These are phyloP conservation scores for Aphyosemion australe DNA, from an alignment of 2,113 vertebrate species.

Conservation along the genomic window DNA sequence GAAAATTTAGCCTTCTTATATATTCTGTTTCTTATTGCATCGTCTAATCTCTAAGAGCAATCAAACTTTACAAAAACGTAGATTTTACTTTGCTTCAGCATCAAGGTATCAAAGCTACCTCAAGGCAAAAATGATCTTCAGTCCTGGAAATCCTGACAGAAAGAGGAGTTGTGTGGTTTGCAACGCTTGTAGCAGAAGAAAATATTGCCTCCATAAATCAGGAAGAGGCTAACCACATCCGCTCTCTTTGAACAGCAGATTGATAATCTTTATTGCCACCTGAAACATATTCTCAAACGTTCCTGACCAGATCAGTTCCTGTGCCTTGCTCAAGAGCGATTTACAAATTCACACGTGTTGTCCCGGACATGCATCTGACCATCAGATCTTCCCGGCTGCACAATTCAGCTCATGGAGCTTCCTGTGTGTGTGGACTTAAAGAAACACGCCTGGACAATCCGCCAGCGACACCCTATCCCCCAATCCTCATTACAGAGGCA, in stretches of 20 bases:
- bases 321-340: conserved; percentile 17
- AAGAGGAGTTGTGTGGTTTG: not conserved
- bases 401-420: conserved; percentile 13
- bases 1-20: not conserved
- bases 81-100: not conserved
- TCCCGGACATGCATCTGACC: not conserved
- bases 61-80: not conserved
- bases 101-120: conserved; percentile 8
- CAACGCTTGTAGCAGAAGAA: not conserved
- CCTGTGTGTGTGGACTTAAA: conserved; percentile 11
- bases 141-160: conserved; percentile 2
- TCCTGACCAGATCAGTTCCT: not conserved
- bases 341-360: not conserved
- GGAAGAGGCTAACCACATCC: not conserved
- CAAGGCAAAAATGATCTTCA: conserved; percentile 12
- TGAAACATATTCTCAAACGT: not conserved
- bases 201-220: not conserved
- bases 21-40: not conserved
- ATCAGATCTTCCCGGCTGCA: not conserved
- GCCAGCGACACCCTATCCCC: conserved; percentile 47
- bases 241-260: too few species aligned
- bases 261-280: not conserved
- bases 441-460: conserved; percentile 52
- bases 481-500: conserved; percentile 65
- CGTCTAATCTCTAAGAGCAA: not conserved